Base-by-base conservation (phyloP, 2,888 invertebrate genomes). In the Pyrochroa serraticornis region DNA sequence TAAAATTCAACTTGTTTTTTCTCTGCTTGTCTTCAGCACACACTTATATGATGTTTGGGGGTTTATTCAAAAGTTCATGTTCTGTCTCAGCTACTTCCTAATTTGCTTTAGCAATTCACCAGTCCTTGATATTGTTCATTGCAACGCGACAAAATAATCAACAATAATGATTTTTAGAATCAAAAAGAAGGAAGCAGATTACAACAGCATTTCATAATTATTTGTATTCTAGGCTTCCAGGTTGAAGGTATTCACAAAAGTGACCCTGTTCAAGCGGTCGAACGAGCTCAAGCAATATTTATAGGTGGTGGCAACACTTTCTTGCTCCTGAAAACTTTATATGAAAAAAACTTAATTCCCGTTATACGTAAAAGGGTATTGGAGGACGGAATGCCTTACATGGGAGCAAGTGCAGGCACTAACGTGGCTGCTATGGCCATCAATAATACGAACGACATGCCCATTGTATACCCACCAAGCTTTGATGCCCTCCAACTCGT, bases 401-500 rank as follows among this genome's bases (percentile, higher is more conserved):
- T 92, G 58, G 92, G 92, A 9, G 87, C 87, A 64, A 91, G 91
- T 79, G 92, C 92, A 52, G 92, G 92, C 69, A 90, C 91, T 8
- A 93, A 93, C 82, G 89, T 93, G 8, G 89, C 92, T 7, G 92
- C 93, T 1, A 81, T 81, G 64, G 89, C 87, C 64, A 93, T 93
- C 67, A 84, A 88, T 69, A 93, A 92, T 3, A 93, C 93, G 42
- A 93, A 93, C 81, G 93, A 93, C 74, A 93, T 93, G 93, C 93
- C 93, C 2, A 90, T 93, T 54, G 85, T 84, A n/a, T 87, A 84
- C 75, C 92, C 92, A 36, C 90, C 90, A 22, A 82, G 82, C 45
- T 90, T 92, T 78, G 81, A 86, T 62, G 92, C 88, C 0, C 81
- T 93, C 41, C 82, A 83, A 34, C 81, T 93, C 50, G 86, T 93